Percentiles rank a stretch among this genome's conserved stretches.
Conservation (phyloP, 2,888 invertebrate genomes). For the Notodonta ziczac region DNA sequence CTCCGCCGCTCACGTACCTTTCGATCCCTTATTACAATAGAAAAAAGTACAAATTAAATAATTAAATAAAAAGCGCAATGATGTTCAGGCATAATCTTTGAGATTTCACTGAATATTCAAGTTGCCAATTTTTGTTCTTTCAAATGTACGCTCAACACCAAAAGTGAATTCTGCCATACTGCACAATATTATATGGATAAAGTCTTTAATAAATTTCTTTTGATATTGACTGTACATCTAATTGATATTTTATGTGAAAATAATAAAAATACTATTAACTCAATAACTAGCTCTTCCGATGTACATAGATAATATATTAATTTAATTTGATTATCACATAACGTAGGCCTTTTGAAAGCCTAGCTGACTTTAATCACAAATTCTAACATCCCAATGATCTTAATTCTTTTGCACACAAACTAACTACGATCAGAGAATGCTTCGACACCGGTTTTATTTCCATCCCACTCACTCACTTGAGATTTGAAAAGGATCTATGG, state of each 20-base stretch:
- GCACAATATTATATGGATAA: too few species aligned
- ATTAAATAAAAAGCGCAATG: neutral
- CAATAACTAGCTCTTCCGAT: slow-evolving; percentile 28
- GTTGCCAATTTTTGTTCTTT: neutral
- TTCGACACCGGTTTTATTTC: neutral
- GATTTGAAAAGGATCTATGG: neutral
- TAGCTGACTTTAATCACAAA: slow-evolving; percentile 40
- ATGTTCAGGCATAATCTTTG: too few species aligned
- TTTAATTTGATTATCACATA: slow-evolving; percentile 52
- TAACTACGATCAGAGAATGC: neutral
- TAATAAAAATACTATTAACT: neutral
- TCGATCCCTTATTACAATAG: slow-evolving; percentile 19
- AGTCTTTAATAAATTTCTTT: too few species aligned
- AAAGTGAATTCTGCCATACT: neutral
- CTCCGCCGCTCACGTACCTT: slow-evolving; percentile 9
- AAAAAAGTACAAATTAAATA: slow-evolving; percentile 1
- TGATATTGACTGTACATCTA: too few species aligned
- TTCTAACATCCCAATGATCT: slow-evolving; percentile 21
- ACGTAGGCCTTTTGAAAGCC: slow-evolving; percentile 50
- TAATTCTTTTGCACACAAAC: neutral
- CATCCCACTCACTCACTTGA: neutral
- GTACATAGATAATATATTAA: slow-evolving; percentile 30
- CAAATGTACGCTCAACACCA: neutral
- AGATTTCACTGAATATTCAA: too few species aligned
- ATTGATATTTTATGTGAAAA: too few species aligned